phyloP scores from a whole-genome alignment of 2,888 invertebrate species.

The Tricholauxania praeusta region DNA sequence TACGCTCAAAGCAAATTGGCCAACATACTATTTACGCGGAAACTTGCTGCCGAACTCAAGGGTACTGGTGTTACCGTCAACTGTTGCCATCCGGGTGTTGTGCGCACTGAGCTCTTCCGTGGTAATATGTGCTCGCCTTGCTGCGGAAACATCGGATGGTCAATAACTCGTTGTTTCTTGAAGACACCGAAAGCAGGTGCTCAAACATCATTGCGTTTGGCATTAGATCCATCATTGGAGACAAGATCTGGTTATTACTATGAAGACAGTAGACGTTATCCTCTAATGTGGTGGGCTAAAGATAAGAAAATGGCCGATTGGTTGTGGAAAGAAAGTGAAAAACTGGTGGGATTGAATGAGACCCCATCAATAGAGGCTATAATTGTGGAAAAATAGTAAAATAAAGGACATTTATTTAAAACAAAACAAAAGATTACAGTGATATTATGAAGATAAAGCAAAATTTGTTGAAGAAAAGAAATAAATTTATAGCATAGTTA shows the following conservation, averaged over 20 bases:
- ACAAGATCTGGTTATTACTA: constrained; percentile 64
- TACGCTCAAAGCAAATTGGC: constrained; percentile 85
- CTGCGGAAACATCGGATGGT: no score
- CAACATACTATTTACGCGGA: constrained; percentile 80
- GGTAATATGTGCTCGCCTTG: constrained; percentile 38
- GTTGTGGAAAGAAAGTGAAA: constrained; percentile 72
- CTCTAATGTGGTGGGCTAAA: constrained; percentile 70
- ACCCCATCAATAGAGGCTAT: no score
- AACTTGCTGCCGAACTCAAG: constrained; percentile 73
- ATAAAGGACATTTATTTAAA: not conserved
- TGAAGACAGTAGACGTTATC: constrained; percentile 72
- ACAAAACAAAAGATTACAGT: not conserved
- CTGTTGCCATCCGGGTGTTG: constrained; percentile 73
- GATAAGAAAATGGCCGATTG: constrained; percentile 71
- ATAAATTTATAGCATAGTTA: no score
- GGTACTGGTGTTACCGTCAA: constrained; percentile 27
- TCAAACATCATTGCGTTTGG: constrained; percentile 61
- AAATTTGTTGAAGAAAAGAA: no score
- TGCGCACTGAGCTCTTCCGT: constrained; percentile 73
- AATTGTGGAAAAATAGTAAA: not conserved
- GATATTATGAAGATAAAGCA: no score
- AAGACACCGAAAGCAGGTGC: constrained; percentile 63
- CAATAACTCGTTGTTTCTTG: constrained; percentile 47
- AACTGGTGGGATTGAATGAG: constrained; percentile 53
- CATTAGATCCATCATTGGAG: constrained; percentile 61